These are phyloP conservation scores for Tachina lurida DNA, from an alignment of 2,888 invertebrate species.

Conservation along the genomic window DNA sequence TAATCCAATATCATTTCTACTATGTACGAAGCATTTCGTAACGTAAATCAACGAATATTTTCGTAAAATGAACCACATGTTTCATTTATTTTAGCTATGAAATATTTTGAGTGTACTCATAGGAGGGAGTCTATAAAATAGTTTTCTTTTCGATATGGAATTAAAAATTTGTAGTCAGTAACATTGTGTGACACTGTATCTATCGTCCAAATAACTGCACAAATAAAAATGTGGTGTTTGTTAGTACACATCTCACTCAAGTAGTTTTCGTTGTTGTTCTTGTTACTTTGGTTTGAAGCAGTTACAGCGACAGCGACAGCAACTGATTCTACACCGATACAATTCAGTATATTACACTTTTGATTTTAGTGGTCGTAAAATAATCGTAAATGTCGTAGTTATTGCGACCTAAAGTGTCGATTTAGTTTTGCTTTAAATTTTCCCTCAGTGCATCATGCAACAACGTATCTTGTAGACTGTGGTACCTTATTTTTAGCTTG, in stretches of 20 bases:
- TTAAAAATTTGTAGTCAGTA: neutral
- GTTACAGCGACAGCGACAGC: slow-evolving; percentile 41
- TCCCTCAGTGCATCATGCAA: slow-evolving; percentile 76
- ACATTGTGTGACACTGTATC: slow-evolving; percentile 14
- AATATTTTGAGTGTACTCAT: too few relatives aligned
- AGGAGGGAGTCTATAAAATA: too few relatives aligned
- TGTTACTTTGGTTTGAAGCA: slow-evolving; percentile 27
- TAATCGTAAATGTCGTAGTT: slow-evolving; percentile 83
- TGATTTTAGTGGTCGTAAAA: slow-evolving; percentile 83
- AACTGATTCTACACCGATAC: slow-evolving; percentile 73
- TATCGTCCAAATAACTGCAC: slow-evolving; percentile 34
- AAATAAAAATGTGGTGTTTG: slow-evolving; percentile 12
- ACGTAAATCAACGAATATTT: too few relatives aligned
- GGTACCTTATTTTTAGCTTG: slow-evolving; percentile 70
- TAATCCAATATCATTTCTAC: too few relatives aligned
- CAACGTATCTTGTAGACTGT: slow-evolving; percentile 62
- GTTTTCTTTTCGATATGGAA: too few relatives aligned
- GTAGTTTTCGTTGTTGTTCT: slow-evolving; percentile 26
- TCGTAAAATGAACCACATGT: too few relatives aligned
- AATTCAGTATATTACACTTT: slow-evolving; percentile 82
- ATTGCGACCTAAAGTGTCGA: slow-evolving; percentile 83
- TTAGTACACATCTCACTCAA: slow-evolving; percentile 33
- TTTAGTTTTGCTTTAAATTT: slow-evolving; percentile 78
- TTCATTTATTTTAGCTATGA: too few relatives aligned
- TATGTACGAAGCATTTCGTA: too few relatives aligned